Evolutionary conservation across 2,797 vertebrate species (phyloP), one percentile per base, ranked within the genome.

Genomic region (Vultur gryphus): DNA sequence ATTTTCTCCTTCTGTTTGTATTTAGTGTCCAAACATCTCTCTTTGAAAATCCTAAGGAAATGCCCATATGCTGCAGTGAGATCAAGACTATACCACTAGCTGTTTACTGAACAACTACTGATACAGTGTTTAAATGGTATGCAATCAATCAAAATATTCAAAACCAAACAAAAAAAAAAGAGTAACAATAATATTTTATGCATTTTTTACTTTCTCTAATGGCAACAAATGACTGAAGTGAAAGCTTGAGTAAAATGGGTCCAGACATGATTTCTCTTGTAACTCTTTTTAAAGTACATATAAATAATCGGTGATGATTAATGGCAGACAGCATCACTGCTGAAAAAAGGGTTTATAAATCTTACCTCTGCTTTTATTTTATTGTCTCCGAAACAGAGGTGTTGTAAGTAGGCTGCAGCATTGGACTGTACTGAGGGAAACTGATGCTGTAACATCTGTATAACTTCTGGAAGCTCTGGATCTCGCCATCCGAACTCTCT

Each of bases 401-500:
- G 99, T 84, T 99, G 99, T 65, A 99, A 98, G 93, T 99, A 99
- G 83, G 99, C 99, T 35, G 99, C 99, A 59, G 99, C 99, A 21
- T 99, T 99, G 25, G 99, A 99, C 97, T 99, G 99, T 92, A 99
- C 99, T 1, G 99, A 99, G n/a, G 99, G 99, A 95, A 99, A 99
- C 35, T 99, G 99, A 96, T 99, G 99, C 84, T 99, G 99, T 91
- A 99, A 97, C 99, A 99, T 99, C 98, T 99, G 99, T 97, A 99
- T 99, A 95, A 99, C 99, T 97, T 99, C 99, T 52, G 99, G 99
- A 97, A 99, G 98, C 97, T 99, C 99, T 1, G 99, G 99, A 98
- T 99, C 99, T 98, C 99, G 98, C 99, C 99, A 99, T 94, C 99
- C 99, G 89, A 99, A 99, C 97, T 99, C 99, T 98, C 99, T 99